A percentile compares a stretch with the other conserved stretches of the same genome.
Conservation (phyloP, 2,113 vertebrate genomes). For the Xiphophorus hellerii region DNA sequence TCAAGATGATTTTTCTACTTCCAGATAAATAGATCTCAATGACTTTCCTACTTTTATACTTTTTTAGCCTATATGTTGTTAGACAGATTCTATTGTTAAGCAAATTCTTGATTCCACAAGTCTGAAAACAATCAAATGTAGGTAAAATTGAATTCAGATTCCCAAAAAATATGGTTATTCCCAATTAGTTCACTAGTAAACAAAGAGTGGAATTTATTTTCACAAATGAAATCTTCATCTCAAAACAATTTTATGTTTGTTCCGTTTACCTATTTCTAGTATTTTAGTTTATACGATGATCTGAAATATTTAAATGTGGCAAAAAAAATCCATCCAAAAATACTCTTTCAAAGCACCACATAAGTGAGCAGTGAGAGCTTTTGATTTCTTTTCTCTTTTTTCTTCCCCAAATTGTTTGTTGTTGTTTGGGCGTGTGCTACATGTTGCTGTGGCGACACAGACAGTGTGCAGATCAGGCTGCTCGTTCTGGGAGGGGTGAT, state of each 20-base stretch:
- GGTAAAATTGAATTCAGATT: too few species aligned
- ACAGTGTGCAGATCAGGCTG: slow-evolving; percentile 68
- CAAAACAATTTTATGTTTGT: background rate
- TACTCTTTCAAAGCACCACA: background rate
- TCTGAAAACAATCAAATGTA: too few species aligned
- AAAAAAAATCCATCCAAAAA: background rate
- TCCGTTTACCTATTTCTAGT: background rate
- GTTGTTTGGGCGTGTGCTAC: slow-evolving; percentile 72
- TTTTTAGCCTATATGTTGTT: too few species aligned
- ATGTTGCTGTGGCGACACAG: slow-evolving; percentile 68
- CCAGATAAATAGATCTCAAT: too few species aligned
- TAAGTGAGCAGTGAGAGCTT: background rate
- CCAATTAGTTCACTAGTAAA: background rate
- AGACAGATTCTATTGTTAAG: too few species aligned
- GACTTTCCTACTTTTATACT: too few species aligned
- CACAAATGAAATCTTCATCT: background rate
- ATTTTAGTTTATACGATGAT: background rate
- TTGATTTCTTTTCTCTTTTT: slow-evolving; percentile 15
- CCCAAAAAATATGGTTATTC: too few species aligned
- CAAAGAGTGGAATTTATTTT: background rate
- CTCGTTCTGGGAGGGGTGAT: slow-evolving; percentile 58
- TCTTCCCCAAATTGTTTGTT: slow-evolving; percentile 63
- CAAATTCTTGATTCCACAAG: too few species aligned
- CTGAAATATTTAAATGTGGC: background rate
- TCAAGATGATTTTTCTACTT: too few species aligned